These are phyloP conservation scores for Stegastes partitus DNA, from an alignment of 2,113 vertebrate genomes.

Conservation along the genomic window DNA sequence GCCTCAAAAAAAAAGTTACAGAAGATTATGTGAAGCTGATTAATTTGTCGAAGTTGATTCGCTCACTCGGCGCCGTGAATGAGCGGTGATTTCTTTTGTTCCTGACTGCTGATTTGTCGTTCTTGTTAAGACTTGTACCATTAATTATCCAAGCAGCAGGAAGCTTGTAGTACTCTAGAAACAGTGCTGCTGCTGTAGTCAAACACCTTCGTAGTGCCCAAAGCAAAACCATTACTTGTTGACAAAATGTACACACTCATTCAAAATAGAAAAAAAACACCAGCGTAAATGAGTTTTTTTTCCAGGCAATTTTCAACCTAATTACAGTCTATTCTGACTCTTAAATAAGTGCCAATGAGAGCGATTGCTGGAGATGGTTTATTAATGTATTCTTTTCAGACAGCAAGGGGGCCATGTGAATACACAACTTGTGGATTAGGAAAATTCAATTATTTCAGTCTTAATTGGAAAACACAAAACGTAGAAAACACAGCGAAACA, in stretches of 20 bases:
- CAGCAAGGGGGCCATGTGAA: background rate
- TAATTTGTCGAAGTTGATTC: slow-evolving; percentile 26
- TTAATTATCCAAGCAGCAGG: slow-evolving; percentile 31
- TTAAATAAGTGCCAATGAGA: slow-evolving; percentile 16
- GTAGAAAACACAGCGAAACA: slow-evolving; percentile 2
- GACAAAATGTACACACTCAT: slow-evolving; percentile 34
- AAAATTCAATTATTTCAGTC: background rate
- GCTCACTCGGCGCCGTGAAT: background rate
- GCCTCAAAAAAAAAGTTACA: slow-evolving; percentile 2
- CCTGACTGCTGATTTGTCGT: slow-evolving; percentile 17
- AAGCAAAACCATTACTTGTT: slow-evolving; percentile 33
- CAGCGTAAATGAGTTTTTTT: slow-evolving; percentile 2
- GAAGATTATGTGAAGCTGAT: slow-evolving; percentile 4
- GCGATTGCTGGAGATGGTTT: background rate
- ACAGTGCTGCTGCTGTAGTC: background rate
- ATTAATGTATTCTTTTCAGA: slow-evolving; percentile 17
- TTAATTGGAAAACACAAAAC: background rate
- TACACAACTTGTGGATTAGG: background rate
- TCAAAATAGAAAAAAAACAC: slow-evolving; percentile 6
- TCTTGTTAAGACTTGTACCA: background rate
- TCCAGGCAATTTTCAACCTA: slow-evolving; percentile 6
- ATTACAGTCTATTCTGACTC: slow-evolving; percentile 15
- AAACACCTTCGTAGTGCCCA: background rate
- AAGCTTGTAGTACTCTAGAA: background rate
- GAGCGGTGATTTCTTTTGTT: background rate